A percentile compares a stretch with the other conserved stretches of the same genome.
Evolutionary conservation across 2,888 invertebrate genomes (phyloP).

Genomic region (Prosopocoilus inquinatus): DNA sequence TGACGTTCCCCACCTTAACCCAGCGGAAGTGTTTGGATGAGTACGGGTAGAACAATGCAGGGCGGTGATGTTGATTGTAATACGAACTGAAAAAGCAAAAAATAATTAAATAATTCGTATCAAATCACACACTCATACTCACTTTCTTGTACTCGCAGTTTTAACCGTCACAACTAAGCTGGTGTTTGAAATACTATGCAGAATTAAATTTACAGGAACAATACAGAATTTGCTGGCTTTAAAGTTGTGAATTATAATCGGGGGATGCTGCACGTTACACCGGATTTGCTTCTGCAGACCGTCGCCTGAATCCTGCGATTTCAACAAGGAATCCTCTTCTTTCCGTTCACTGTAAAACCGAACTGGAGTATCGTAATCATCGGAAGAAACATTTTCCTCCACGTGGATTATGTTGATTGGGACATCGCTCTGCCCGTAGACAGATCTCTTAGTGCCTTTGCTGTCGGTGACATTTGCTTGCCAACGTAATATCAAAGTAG

Average conservation of each 20-base stretch:
- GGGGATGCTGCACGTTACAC: conserved; percentile 60
- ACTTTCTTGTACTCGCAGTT: conserved; percentile 61
- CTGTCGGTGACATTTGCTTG: conserved; percentile 52
- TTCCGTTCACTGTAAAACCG: conserved; percentile 50
- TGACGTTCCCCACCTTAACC: conserved; percentile 43
- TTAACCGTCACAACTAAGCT: conserved; percentile 60
- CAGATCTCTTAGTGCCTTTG: conserved; percentile 54
- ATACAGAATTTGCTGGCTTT: conserved; percentile 59
- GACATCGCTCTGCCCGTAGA: conserved; percentile 61
- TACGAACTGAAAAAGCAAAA: conserved; percentile 19
- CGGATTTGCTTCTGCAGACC: conserved; percentile 51
- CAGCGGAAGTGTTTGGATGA: conserved; percentile 46
- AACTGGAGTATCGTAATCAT: conserved; percentile 45
- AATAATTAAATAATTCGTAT: neutral
- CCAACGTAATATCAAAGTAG: conserved; percentile 46
- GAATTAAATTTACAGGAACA: conserved; percentile 64
- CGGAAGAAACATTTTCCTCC: conserved; percentile 37
- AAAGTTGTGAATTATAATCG: conserved; percentile 64
- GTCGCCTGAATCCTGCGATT: conserved; percentile 34
- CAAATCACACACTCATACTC: conserved; percentile 32
- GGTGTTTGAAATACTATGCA: conserved; percentile 65
- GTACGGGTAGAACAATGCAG: conserved; percentile 35
- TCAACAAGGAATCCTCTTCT: conserved; percentile 35
- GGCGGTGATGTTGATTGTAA: conserved; percentile 16
- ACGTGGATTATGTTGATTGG: conserved; percentile 23